A percentile compares a stretch with the other conserved stretches of the same genome.
phyloP scores from a whole-genome alignment of 2,113 vertebrate genomes.

The Catagonus wagneri region DNA sequence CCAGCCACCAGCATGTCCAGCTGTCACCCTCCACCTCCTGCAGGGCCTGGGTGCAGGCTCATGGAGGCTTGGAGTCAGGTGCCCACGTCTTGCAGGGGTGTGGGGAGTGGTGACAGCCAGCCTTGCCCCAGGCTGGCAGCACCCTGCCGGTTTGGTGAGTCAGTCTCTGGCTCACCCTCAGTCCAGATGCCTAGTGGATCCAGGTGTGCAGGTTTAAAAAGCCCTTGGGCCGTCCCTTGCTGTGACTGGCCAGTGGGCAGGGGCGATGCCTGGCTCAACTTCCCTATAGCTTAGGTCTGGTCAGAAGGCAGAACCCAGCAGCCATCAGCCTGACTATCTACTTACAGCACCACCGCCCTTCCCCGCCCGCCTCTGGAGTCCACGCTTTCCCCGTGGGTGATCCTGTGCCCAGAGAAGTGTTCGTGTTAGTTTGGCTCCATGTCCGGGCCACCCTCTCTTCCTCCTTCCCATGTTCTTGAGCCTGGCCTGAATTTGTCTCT shows the following conservation, averaged over 20 bases:
- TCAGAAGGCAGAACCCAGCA: not conserved
- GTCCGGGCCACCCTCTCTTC: not conserved
- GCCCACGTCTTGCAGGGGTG: not conserved
- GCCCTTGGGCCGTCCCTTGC: not conserved
- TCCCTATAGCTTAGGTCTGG: not conserved
- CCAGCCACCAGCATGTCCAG: not conserved
- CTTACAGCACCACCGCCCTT: not conserved
- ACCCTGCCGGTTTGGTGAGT: not conserved
- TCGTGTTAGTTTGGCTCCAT: not conserved
- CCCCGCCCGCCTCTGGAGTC: not conserved
- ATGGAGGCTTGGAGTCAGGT: not conserved
- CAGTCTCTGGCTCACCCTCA: not conserved
- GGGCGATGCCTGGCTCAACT: not conserved
- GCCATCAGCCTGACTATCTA: not conserved
- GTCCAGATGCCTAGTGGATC: not conserved
- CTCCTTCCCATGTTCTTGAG: not conserved
- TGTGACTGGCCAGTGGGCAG: not conserved
- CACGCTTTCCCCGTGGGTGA: not conserved
- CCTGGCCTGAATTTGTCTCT: constrained; percentile 5
- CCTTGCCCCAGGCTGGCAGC: not conserved
- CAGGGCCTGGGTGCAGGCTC: not conserved
- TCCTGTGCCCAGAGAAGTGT: not conserved
- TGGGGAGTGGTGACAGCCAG: not conserved
- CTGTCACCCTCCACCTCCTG: not conserved
- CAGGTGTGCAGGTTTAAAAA: not conserved